These are phyloP conservation scores for Lycopodina hypogea DNA, from an alignment of 37 sponge, comb jelly and placozoan genomes.

Conservation along the genomic window DNA sequence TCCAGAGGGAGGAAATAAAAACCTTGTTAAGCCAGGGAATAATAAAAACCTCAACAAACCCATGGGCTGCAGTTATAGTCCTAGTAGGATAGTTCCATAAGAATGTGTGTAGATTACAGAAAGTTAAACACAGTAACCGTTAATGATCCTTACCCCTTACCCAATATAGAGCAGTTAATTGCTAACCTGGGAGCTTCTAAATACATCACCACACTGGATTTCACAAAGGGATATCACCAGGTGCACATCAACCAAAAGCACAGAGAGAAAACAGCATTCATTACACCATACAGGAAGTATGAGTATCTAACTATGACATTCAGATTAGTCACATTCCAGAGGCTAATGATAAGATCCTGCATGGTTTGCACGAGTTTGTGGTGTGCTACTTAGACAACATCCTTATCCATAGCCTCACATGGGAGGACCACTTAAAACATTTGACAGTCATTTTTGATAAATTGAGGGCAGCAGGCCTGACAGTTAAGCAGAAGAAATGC, in stretches of 20 bases:
- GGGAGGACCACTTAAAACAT: not conserved
- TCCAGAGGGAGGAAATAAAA: not conserved
- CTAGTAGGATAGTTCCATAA: too few relatives aligned
- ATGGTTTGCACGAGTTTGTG: not conserved
- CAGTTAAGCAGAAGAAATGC: not conserved
- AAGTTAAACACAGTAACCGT: not conserved
- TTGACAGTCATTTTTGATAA: not conserved
- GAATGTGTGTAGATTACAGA: slow-evolving; percentile 1
- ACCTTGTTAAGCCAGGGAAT: not conserved
- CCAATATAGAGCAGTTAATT: not conserved
- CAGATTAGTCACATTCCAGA: not conserved
- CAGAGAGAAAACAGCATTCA: not conserved
- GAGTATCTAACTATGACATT: not conserved
- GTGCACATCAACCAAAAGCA: not conserved
- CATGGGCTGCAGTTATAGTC: not conserved
- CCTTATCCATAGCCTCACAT: not conserved
- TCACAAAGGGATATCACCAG: not conserved
- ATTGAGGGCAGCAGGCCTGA: not conserved
- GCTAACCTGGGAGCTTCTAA: not conserved
- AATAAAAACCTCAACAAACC: not conserved
- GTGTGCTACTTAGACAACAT: not conserved
- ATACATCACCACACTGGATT: not conserved
- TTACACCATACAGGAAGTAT: not conserved
- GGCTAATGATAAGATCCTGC: not conserved
- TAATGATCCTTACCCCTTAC: not conserved